phyloP scores from a whole-genome alignment of 2,797 vertebrate genomes.

The Karalla daura region DNA sequence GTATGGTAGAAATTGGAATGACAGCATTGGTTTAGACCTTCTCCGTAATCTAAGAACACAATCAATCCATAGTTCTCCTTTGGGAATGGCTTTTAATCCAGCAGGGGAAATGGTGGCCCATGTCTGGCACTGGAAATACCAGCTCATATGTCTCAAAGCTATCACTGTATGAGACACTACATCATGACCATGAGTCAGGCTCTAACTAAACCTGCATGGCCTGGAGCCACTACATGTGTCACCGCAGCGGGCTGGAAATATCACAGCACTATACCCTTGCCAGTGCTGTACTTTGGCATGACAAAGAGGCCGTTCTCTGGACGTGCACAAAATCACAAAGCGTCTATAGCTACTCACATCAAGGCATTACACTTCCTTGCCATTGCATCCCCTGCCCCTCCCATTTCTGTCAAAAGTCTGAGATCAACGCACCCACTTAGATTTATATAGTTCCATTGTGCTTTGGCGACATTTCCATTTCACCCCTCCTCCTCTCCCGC shows the following conservation, averaged over 20 bases:
- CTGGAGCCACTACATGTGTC: slow-evolving; percentile 77
- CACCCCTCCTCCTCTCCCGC: slow-evolving; percentile 27
- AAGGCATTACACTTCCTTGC: slow-evolving; percentile 57
- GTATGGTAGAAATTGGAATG: slow-evolving; percentile 36
- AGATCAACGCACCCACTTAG: slow-evolving; percentile 72
- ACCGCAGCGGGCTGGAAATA: slow-evolving; percentile 72
- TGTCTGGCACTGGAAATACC: slow-evolving; percentile 73
- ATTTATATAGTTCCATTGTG: slow-evolving; percentile 76
- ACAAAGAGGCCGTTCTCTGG: slow-evolving; percentile 70
- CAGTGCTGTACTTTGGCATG: slow-evolving; percentile 71
- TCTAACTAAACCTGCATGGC: slow-evolving; percentile 81
- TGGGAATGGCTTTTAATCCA: slow-evolving; percentile 72
- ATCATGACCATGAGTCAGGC: slow-evolving; percentile 80
- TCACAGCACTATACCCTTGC: slow-evolving; percentile 70
- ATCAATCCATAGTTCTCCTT: slow-evolving; percentile 68
- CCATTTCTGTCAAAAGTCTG: slow-evolving; percentile 66
- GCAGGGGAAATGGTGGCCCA: slow-evolving; percentile 53
- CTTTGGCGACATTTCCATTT: slow-evolving; percentile 53
- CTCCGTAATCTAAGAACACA: slow-evolving; percentile 61
- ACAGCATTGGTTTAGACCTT: slow-evolving; percentile 53
- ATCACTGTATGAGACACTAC: slow-evolving; percentile 76
- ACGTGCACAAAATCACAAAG: slow-evolving; percentile 78
- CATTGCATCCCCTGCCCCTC: slow-evolving; percentile 30
- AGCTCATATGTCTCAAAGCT: slow-evolving; percentile 78
- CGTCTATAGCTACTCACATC: slow-evolving; percentile 61